phyloP scores from a whole-genome alignment of 2,797 vertebrate genomes.

The Cryptoblepharus egeriae region DNA sequence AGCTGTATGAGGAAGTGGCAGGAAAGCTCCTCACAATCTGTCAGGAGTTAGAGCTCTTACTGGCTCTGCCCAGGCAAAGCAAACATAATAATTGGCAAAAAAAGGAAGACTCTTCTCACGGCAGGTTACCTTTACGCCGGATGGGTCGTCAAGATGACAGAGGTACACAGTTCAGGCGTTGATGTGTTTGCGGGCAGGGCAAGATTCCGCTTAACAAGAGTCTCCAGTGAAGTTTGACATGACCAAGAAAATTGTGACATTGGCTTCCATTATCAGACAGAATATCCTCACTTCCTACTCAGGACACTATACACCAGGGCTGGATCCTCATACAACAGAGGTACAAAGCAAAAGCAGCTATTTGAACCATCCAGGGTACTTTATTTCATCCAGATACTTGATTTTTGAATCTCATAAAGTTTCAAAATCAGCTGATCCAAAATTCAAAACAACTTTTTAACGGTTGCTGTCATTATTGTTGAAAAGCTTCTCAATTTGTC shows the following conservation, averaged over 20 bases:
- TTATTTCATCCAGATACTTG: too few species aligned
- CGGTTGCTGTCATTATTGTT: background rate
- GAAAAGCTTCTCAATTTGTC: background rate
- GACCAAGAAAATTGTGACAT: background rate
- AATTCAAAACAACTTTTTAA: background rate
- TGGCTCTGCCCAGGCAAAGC: constrained; percentile 37
- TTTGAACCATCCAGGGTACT: too few species aligned
- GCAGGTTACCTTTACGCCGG: background rate
- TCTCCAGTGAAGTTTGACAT: constrained; percentile 35
- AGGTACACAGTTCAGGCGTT: background rate
- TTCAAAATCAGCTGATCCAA: background rate
- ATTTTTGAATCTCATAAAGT: too few species aligned
- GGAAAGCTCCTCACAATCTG: constrained; percentile 40
- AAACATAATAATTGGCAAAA: background rate
- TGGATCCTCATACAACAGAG: background rate
- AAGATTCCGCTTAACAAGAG: constrained; percentile 30
- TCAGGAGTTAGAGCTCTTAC: constrained; percentile 22
- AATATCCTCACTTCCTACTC: background rate
- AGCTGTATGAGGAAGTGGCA: constrained; percentile 40
- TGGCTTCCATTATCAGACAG: background rate
- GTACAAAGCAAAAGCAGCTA: background rate
- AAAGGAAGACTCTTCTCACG: constrained; percentile 20
- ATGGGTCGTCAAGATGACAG: constrained; percentile 26
- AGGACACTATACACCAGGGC: background rate
- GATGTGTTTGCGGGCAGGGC: constrained; percentile 26